Evolutionary conservation across 1,140 invertebrate genomes (phyloP), one percentile per base, ranked within the genome.

Genomic region (Danaus plexippus): DNA sequence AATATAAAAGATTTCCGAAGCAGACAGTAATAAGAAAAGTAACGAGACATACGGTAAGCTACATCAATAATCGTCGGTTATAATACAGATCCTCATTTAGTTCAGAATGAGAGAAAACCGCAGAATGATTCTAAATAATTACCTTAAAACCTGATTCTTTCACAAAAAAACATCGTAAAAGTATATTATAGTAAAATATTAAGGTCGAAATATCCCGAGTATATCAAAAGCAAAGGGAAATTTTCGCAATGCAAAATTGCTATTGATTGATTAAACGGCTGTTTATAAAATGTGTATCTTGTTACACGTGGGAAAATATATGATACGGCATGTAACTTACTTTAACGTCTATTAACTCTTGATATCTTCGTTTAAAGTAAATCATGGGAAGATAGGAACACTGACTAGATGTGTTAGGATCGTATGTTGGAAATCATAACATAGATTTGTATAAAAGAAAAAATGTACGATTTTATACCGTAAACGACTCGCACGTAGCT

Each of bases 101-200:
- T 65, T 65, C 61, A 64, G 63, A 61, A 64, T 67, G 70, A 70
- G 66, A 79, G 69, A 65, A 82, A 82, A 82, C 81, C 81, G 70
- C 79, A 84, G 69, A 82, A 76, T 77, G 77, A 67, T 71, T 74
- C 75, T 73, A 77, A 82, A 80, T 82, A 85, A 85, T 85, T 85
- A 82, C 71, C 75, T 64, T 40, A 60, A 13, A 64, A 62, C 67
- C 64, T 67, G 73, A 73, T 78, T 76, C 76, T 73, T 75, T 80
- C 75, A 75, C 72, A 70, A 84, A 80, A 84, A 80, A 80, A 78
- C 67, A 79, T 73, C 69, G 71, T 74, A 80, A 80, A 75, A 72
- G 67, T 59, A 59, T 62, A 77, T 80, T 78, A 77, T 76, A 76
- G 62, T 6, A 3, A 32, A 32, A 32, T 32, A 32, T 32, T 2